A percentile compares a stretch with the other conserved stretches of the same genome.
These are phyloP conservation scores for Anabas testudineus DNA, from an alignment of 2,797 vertebrate genomes.

Conservation along the genomic window DNA sequence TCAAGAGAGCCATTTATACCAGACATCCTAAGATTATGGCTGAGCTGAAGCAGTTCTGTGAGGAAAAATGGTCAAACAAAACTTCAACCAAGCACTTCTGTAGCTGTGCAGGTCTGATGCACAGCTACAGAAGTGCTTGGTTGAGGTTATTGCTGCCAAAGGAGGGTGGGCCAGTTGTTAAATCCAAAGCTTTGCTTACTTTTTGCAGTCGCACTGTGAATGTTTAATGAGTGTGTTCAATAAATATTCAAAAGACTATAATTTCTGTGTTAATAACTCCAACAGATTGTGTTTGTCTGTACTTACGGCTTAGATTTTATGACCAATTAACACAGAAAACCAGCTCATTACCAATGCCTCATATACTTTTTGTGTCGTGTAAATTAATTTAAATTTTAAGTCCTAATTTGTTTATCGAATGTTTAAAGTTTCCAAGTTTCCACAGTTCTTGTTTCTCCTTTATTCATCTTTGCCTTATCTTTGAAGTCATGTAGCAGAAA, in stretches of 20 bases:
- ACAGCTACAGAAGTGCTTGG: slow-evolving; percentile 1
- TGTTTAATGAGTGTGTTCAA: neutral
- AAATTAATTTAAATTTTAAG: neutral
- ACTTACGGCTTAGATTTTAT: neutral
- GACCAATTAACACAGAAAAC: no score
- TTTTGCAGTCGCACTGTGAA: neutral
- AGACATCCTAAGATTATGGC: neutral
- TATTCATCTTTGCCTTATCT: slow-evolving; percentile 42
- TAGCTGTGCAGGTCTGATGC: no score
- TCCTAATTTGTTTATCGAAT: slow-evolving; percentile 3
- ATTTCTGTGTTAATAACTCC: neutral
- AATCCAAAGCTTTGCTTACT: neutral
- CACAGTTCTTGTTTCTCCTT: slow-evolving; percentile 15
- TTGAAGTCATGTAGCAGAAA: slow-evolving; percentile 41
- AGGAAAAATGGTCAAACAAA: neutral
- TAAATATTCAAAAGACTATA: neutral
- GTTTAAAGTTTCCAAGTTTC: slow-evolving; percentile 17
- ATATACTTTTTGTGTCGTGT: neutral
- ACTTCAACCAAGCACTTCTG: neutral
- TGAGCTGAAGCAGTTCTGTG: neutral
- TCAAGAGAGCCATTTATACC: neutral
- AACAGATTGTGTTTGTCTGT: no score
- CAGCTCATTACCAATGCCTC: no score
- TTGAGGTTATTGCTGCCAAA: neutral
- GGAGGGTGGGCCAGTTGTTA: neutral